These are phyloP conservation scores for Sylvilagus bachmani DNA, from an alignment of 2,113 vertebrate species.

Conservation along the genomic window DNA sequence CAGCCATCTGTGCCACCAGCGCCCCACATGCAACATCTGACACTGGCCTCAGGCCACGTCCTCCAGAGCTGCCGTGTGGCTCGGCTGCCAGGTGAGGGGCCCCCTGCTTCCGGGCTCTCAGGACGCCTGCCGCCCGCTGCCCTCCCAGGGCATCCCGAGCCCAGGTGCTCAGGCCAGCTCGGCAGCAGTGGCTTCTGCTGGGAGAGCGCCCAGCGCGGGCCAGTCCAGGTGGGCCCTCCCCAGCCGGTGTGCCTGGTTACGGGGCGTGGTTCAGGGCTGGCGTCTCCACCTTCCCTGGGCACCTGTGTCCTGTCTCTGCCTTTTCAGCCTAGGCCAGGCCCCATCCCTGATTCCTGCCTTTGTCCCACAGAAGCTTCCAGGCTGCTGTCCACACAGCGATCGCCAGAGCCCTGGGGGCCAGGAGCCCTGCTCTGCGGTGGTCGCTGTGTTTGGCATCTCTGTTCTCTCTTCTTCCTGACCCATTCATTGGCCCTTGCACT, in stretches of 20 bases:
- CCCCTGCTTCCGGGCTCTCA: background rate
- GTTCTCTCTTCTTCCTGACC: background rate
- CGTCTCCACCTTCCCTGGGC: no score
- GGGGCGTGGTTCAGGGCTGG: no score
- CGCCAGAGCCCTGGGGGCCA: no score
- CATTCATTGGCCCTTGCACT: background rate
- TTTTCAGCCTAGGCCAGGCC: no score
- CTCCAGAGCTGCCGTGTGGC: background rate
- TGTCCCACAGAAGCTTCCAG: background rate
- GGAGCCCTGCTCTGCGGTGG: no score
- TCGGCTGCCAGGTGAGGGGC: background rate
- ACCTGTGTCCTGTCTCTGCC: no score
- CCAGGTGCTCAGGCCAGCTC: background rate
- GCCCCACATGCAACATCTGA: background rate
- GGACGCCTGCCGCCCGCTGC: background rate
- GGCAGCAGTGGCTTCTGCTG: no score
- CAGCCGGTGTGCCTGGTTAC: no score
- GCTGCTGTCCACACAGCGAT: background rate
- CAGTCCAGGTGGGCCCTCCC: background rate
- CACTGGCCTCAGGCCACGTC: background rate
- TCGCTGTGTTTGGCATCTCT: no score
- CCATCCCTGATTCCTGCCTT: no score
- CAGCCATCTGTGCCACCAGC: background rate
- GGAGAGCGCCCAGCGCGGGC: background rate
- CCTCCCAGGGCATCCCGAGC: background rate